phyloP scores from a whole-genome alignment of 2,797 vertebrate genomes.

The Cichlasoma orientale region DNA sequence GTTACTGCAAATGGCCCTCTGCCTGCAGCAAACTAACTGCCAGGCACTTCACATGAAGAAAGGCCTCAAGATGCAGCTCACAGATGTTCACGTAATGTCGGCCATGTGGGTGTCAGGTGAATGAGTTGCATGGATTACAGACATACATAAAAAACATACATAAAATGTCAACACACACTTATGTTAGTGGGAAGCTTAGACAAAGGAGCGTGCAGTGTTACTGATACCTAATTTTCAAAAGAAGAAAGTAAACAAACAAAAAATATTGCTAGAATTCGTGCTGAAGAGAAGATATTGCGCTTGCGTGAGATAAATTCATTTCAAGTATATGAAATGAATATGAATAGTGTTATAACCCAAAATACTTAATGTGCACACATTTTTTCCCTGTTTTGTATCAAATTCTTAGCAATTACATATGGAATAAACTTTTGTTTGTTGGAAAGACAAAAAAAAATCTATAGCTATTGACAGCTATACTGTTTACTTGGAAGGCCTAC shows the following conservation, averaged over 20 bases:
- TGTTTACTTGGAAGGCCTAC: not conserved
- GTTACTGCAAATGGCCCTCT: slow-evolving; percentile 65
- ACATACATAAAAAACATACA: slow-evolving; percentile 52
- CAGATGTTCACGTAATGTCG: slow-evolving; percentile 76
- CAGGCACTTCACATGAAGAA: slow-evolving; percentile 76
- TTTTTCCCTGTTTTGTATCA: not conserved
- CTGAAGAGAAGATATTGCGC: not conserved
- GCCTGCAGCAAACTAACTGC: slow-evolving; percentile 74
- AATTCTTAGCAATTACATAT: not conserved
- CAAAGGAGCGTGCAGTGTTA: not conserved
- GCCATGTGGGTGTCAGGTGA: slow-evolving; percentile 76
- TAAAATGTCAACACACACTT: slow-evolving; percentile 26
- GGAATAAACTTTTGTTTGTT: not conserved
- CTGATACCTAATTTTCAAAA: not conserved
- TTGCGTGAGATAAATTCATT: not conserved
- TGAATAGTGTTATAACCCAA: not conserved
- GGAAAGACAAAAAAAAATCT: not conserved
- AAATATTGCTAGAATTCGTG: not conserved
- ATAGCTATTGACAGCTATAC: not conserved
- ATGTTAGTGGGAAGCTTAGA: not conserved
- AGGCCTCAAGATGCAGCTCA: slow-evolving; percentile 74
- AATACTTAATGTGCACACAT: not conserved
- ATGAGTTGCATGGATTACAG: slow-evolving; percentile 64
- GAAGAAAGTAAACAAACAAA: not conserved
- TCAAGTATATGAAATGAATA: not conserved